Evolutionary conservation across 2,113 vertebrate genomes (phyloP).

Genomic region (Corythornis vintsioides): DNA sequence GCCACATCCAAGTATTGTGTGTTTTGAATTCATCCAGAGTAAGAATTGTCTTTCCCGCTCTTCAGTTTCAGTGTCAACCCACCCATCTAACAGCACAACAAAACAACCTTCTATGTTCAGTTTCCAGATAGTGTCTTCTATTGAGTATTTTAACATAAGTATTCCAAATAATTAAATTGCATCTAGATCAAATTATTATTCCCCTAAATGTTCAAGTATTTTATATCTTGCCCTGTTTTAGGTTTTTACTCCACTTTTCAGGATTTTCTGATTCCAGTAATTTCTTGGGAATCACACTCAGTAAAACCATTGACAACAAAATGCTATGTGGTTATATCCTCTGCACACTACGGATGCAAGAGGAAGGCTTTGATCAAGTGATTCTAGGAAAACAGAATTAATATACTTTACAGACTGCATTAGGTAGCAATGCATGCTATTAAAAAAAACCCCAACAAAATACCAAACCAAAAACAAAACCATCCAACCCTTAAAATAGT

Average conservation of each 20-base stretch:
- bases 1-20: neutral
- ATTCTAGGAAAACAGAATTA: neutral
- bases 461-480: too few species aligned
- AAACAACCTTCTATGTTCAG: neutral
- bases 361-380: neutral
- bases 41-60: slow-evolving; percentile 18
- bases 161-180: neutral
- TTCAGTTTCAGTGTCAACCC: slow-evolving; percentile 27
- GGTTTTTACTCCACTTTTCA: neutral
- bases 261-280: neutral
- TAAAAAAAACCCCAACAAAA: neutral
- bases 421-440: neutral
- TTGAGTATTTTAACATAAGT: slow-evolving; percentile 28
- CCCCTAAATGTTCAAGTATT: neutral
- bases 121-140: slow-evolving; percentile 21
- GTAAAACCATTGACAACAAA: neutral
- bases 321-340: neutral
- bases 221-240: slow-evolving; percentile 4
- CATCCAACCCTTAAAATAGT: neutral
- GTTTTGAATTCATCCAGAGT: neutral
- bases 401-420: neutral
- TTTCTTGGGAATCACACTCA: neutral
- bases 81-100: neutral
- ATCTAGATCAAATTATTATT: slow-evolving; percentile 8
- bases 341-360: neutral